A percentile compares a stretch with the other conserved stretches of the same genome.
Evolutionary conservation across 2,888 invertebrate genomes (phyloP).

Genomic region (Drosophila dives): DNA sequence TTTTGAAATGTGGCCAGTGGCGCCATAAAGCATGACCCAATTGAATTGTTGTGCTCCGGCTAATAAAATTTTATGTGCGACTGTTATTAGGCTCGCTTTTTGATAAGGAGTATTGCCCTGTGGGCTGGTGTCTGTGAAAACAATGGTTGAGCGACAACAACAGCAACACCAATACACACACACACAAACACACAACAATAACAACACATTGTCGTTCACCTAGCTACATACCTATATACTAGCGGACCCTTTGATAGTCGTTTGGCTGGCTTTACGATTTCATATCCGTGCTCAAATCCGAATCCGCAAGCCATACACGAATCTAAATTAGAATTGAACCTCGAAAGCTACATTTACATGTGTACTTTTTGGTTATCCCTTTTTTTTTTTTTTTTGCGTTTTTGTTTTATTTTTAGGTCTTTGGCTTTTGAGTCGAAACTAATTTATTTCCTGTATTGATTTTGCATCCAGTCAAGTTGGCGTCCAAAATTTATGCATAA

Average conservation of each 20-base stretch:
- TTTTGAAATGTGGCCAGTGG: conserved; percentile 55
- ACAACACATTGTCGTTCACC: conserved; percentile 19
- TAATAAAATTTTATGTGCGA: conserved; percentile 77
- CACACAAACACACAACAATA: conserved; percentile 44
- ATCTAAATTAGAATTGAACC: conserved; percentile 7
- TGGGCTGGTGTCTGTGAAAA: conserved; percentile 10
- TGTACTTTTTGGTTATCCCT: conserved; percentile 7
- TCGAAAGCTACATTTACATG: conserved; percentile 11
- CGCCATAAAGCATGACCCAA: conserved; percentile 76
- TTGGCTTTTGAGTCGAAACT: conserved; percentile 65
- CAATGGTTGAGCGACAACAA: conserved; percentile 29
- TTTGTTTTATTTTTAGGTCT: conserved; percentile 13
- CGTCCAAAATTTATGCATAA: conserved; percentile 76
- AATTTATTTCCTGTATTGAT: conserved; percentile 78
- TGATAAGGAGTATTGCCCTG: background rate
- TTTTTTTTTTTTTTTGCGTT: conserved; percentile 7
- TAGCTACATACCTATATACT: background rate
- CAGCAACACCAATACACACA: conserved; percentile 6
- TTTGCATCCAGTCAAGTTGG: conserved; percentile 59
- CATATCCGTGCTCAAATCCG: conserved; percentile 23
- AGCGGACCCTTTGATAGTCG: conserved; percentile 25
- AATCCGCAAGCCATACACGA: conserved; percentile 11
- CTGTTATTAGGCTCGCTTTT: conserved; percentile 71
- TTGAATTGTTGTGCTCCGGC: conserved; percentile 73
- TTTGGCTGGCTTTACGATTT: conserved; percentile 10